These are phyloP conservation scores for Tokudaia muenninki DNA, from an alignment of 2,797 vertebrate species.

Conservation along the genomic window DNA sequence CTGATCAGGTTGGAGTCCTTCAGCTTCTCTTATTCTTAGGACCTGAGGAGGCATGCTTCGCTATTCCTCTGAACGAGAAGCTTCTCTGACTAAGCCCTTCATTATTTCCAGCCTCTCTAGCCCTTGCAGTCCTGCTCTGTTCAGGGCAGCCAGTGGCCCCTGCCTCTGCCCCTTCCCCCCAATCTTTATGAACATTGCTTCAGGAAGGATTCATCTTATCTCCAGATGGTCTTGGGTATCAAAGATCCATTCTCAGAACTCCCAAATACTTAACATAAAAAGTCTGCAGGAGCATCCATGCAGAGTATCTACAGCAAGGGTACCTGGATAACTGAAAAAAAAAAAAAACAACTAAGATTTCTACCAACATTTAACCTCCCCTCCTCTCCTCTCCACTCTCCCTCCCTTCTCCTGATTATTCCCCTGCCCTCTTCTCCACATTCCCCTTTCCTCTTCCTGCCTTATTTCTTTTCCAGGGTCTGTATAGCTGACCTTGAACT, in stretches of 20 bases:
- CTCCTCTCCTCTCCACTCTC: too few species aligned
- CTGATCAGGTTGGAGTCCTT: too few species aligned
- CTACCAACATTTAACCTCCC: not conserved
- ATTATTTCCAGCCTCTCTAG: not conserved
- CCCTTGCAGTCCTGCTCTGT: not conserved
- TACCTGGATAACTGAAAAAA: not conserved
- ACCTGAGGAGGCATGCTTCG: too few species aligned
- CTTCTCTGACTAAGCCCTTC: not conserved
- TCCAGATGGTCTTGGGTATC: accelerated
- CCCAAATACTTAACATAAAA: not conserved
- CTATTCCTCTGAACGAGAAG: not conserved
- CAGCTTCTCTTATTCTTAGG: not conserved
- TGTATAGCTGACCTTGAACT: not conserved
- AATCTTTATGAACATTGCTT: not conserved
- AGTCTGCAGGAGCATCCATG: not conserved
- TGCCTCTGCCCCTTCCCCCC: not conserved
- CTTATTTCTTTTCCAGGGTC: not conserved
- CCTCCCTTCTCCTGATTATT: not conserved
- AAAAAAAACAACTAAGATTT: not conserved
- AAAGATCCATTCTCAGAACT: not conserved
- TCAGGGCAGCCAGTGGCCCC: not conserved
- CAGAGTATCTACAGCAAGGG: not conserved
- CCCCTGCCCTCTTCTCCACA: not conserved
- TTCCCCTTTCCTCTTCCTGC: not conserved
- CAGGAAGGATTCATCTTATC: not conserved